Conservation (phyloP, 2,797 vertebrate genomes). For the Oryzias dopingdopingensis region DNA sequence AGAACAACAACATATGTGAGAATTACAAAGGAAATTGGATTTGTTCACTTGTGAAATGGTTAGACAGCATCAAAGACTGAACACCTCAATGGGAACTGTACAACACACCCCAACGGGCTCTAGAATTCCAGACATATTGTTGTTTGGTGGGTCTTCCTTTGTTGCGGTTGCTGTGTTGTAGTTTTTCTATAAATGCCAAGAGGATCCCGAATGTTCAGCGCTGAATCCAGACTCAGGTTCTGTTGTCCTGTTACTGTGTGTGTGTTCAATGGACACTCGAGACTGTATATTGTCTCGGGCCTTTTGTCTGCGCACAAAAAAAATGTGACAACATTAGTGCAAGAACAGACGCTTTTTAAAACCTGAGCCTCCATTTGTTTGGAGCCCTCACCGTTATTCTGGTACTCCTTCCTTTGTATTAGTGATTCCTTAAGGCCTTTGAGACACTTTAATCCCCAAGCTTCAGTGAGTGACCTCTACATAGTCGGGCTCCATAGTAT, state of each 20-base stretch:
- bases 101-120: conserved; percentile 19
- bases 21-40: not conserved
- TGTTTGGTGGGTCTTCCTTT: conserved; percentile 47
- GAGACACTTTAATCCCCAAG: no score
- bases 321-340: conserved; percentile 39
- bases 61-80: conserved; percentile 23
- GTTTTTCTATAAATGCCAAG: conserved; percentile 21
- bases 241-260: conserved; percentile 7
- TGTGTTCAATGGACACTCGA: conserved; percentile 39
- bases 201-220: conserved; percentile 26
- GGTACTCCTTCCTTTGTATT: conserved; percentile 16
- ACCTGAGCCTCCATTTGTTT: conserved; percentile 6
- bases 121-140: conserved; percentile 41
- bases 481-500: no score
- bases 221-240: conserved; percentile 16
- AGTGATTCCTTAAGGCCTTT: not conserved
- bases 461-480: no score
- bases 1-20: not conserved
- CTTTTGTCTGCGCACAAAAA: conserved; percentile 34
- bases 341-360: not conserved
- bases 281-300: conserved; percentile 47
- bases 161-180: conserved; percentile 20
- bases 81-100: not conserved
- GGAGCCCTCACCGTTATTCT: conserved; percentile 11
- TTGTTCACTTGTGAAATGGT: conserved; percentile 10